Evolutionary conservation across 2,797 vertebrate species (phyloP), one percentile per base, ranked within the genome.

Genomic region (Poecile montanus): DNA sequence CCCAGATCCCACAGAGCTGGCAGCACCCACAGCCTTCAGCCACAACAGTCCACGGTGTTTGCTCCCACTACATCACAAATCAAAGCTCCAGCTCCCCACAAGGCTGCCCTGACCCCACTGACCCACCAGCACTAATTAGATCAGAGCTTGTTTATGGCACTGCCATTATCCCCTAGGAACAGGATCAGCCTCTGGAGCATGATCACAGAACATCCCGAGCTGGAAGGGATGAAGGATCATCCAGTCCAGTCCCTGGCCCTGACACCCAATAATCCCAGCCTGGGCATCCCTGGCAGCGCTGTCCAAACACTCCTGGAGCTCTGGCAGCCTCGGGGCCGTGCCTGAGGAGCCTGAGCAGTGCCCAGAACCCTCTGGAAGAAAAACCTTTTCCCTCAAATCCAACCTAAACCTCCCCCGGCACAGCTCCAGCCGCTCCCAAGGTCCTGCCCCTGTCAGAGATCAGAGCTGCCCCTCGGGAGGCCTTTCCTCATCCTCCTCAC

Each of bases 31-130:
- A 1, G 21, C 58, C 58, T 20, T 11, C 58, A 44, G 53, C 40
- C 21, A 2, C 4, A 1, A 2, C 38, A 36, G 38, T 0, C 4
- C 5, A 4, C 0, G 8, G 40, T 3, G 62, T 23, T 53, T 23
- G 67, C 2, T 30, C 51, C 32, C 38, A 11, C 16, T 2, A 1
- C 4, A 2, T 9, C 25, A 2, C 36, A 47, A 36, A 63, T 1
- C 85, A 14, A 32, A 79, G 5, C 44, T 6, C 16, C 47, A 9
- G 6, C 47, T 4, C 20, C 36, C 9, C 67, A 13, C 7, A 0
- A 3, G 56, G 19, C 73, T 3, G 32, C 63, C 32, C 32, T 23
- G 61, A 44, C 50, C 58, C 82, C 4, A 0, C n/a, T 13, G 16
- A 21, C 30, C 8, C 20, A 45, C 22, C 74, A 6, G 38, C 45